Evolutionary conservation across 2,797 vertebrate genomes (phyloP).

Genomic region (Avahi laniger): DNA sequence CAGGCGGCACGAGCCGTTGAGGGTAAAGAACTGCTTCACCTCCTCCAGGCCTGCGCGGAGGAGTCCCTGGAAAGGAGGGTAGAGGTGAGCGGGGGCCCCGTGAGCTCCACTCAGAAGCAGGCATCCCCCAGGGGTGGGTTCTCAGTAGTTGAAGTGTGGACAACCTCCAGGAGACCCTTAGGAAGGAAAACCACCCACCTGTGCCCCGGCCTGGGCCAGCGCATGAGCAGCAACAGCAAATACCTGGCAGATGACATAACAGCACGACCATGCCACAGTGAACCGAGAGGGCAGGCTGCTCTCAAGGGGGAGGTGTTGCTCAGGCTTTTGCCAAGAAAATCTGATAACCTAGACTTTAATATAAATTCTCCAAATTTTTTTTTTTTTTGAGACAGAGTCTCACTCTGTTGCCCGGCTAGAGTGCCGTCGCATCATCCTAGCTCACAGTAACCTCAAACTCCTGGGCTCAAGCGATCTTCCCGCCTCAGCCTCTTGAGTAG

Average conservation of each 20-base stretch:
- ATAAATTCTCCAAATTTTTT: not conserved
- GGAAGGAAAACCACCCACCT: not conserved
- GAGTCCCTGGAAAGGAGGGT: constrained; percentile 83
- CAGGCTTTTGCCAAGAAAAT: not conserved
- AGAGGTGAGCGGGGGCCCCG: not conserved
- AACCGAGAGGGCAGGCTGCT: not conserved
- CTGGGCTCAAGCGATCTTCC: too few species aligned
- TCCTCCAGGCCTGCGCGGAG: constrained; percentile 92
- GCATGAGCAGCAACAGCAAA: fast-evolving
- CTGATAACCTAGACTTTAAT: not conserved
- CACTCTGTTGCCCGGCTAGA: too few species aligned
- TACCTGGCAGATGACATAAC: not conserved
- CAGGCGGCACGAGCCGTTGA: constrained; percentile 92
- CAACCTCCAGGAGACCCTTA: not conserved
- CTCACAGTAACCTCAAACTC: too few species aligned
- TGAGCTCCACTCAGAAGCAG: not conserved
- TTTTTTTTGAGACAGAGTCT: too few species aligned
- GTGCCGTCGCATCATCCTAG: too few species aligned
- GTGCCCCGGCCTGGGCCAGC: not conserved
- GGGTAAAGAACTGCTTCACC: constrained; percentile 92
- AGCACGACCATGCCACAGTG: not conserved
- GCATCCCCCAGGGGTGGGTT: not conserved
- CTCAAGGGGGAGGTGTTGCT: too few species aligned
- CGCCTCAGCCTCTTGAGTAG: too few species aligned
- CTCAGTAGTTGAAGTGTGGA: not conserved